Evolutionary conservation across 2,797 vertebrate species (phyloP), one percentile per base, ranked within the genome.

Genomic region (Holocentrus rufus): DNA sequence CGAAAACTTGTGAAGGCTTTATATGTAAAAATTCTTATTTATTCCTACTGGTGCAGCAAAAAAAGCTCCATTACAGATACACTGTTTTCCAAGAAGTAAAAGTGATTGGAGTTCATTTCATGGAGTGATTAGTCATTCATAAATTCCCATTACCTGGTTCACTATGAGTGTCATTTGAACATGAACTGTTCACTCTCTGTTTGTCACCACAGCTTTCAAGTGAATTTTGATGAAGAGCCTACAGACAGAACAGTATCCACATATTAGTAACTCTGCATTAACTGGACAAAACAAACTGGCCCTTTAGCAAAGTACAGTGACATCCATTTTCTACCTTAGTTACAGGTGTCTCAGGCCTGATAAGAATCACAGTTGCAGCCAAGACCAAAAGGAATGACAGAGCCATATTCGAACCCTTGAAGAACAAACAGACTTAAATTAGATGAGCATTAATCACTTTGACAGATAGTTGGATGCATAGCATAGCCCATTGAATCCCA

Each of bases 81-180:
- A 7, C 30, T 31, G 30, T 31, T 31, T 31, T 31, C 30, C 30
- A n/a, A 31, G 30, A 7, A 31, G 30, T 31, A 31, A 31, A 31
- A 31, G 30, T 31, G 7, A 31, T 31, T 3, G 30, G 30, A 31
- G 30, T 31, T 31, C 30, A 31, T 31, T 31, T 31, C 3, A 31
- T 31, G 30, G 14, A 15, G 42, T 44, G 42, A 1, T 44, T 15
- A 44, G 2, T 44, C 14, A 44, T 44, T 44, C 42, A 44, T 13
- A 44, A 3, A 44, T 13, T 15, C 42, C 15, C 42, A 15, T 70
- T 92, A 95, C 93, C 94, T 92, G 93, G 90, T 74, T 93, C 91
- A 85, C 94, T 95, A 75, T 85, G 90, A 69, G 93, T 93, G 84
- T 89, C 84, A 65, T 94, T 94, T 34, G 82, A 88, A 83, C 94